Percentiles rank a stretch among this genome's conserved stretches.
Conservation (phyloP, 2,113 vertebrate species). For the Pitta sordida region DNA sequence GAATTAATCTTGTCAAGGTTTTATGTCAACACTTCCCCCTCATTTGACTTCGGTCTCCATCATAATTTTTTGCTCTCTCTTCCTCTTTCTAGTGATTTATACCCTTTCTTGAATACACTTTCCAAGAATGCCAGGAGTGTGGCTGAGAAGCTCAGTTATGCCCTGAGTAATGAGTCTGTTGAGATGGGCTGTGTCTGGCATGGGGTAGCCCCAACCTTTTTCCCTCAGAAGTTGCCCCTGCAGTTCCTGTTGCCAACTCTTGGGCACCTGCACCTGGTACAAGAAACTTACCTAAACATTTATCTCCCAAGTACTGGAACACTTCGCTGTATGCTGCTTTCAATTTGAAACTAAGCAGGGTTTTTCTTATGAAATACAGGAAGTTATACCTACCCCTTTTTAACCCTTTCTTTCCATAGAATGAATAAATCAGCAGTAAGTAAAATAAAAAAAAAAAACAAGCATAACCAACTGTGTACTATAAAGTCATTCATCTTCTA, state of each 20-base stretch:
- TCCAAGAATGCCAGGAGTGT: background rate
- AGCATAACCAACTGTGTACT: background rate
- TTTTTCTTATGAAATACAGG: background rate
- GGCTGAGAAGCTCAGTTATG: background rate
- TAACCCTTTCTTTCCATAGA: background rate
- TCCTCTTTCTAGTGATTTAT: background rate
- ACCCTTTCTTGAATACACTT: background rate
- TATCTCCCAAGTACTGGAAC: background rate
- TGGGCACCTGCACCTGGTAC: background rate
- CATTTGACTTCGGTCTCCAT: fast-evolving
- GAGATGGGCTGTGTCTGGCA: background rate
- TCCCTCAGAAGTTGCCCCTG: background rate
- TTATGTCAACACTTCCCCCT: background rate
- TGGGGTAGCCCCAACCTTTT: fast-evolving
- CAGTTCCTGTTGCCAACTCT: background rate
- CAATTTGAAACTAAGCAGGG: background rate
- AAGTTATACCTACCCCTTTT: background rate
- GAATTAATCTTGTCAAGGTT: background rate
- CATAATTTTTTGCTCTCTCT: background rate
- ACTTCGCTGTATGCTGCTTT: background rate
- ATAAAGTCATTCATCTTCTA: background rate
- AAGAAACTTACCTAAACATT: background rate
- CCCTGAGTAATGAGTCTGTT: fast-evolving
- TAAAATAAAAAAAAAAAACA: too few relatives aligned
- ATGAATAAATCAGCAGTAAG: background rate